A percentile compares a stretch with the other conserved stretches of the same genome.
Evolutionary conservation across 2,888 invertebrate species (phyloP).

Genomic region (Amphimallon solstitiale): DNA sequence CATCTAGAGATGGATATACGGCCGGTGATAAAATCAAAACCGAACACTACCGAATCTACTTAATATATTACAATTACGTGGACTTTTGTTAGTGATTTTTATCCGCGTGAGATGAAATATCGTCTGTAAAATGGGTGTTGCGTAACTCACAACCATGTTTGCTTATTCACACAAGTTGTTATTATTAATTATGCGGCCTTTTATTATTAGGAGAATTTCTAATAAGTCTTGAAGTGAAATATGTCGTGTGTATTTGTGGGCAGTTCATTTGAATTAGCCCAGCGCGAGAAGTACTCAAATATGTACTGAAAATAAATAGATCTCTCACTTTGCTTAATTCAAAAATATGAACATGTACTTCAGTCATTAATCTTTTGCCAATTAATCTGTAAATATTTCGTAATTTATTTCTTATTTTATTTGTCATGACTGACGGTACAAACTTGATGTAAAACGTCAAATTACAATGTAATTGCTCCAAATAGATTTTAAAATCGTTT

Average conservation of each 20-base stretch:
- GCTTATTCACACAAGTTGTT: slow-evolving; percentile 24
- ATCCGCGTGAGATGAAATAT: slow-evolving; percentile 24
- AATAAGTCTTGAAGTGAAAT: background rate
- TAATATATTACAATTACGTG: slow-evolving; percentile 30
- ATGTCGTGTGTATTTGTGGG: background rate
- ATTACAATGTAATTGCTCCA: too few relatives aligned
- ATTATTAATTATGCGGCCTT: slow-evolving; percentile 20
- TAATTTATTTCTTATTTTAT: too few relatives aligned
- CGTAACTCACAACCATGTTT: slow-evolving; percentile 17
- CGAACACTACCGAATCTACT: slow-evolving; percentile 27
- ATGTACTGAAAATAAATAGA: background rate
- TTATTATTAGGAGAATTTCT: slow-evolving; percentile 14
- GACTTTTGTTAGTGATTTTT: slow-evolving; percentile 17
- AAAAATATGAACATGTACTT: too few relatives aligned
- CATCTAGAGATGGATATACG: slow-evolving; percentile 15
- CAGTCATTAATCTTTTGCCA: too few relatives aligned
- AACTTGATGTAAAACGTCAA: too few relatives aligned
- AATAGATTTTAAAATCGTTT: too few relatives aligned
- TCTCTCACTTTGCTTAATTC: too few relatives aligned
- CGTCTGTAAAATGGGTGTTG: slow-evolving; percentile 11
- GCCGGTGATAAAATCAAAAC: slow-evolving; percentile 19
- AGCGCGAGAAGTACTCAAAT: background rate
- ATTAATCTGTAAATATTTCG: too few relatives aligned
- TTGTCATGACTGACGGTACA: too few relatives aligned
- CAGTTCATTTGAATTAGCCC: slow-evolving; percentile 1